phyloP scores from a whole-genome alignment of 2,888 invertebrate genomes.

The Orchesella flavescens region DNA sequence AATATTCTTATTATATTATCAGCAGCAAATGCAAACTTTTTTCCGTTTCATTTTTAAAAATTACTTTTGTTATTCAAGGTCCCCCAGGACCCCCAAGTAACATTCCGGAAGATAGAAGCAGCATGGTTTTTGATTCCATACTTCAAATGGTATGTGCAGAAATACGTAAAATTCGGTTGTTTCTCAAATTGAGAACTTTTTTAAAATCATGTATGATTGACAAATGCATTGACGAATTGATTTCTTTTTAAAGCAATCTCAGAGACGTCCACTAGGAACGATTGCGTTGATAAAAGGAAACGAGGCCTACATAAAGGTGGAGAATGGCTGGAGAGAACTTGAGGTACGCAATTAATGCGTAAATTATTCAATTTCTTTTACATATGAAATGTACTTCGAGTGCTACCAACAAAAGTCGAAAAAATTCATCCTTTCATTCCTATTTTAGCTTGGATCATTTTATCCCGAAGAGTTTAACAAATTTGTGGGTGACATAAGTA shows the following conservation, averaged over 20 bases:
- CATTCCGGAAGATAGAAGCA: slow-evolving; percentile 48
- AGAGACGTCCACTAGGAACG: slow-evolving; percentile 78
- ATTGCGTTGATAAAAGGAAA: slow-evolving; percentile 92
- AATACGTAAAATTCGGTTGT: not conserved
- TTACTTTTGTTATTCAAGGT: not conserved
- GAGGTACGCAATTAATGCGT: slow-evolving; percentile 80
- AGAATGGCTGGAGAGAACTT: slow-evolving; percentile 95
- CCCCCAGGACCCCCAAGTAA: slow-evolving; percentile 12
- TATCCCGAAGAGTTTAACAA: slow-evolving; percentile 4
- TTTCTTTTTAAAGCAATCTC: too few relatives aligned
- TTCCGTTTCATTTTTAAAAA: not conserved
- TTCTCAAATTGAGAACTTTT: not conserved
- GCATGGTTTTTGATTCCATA: not conserved
- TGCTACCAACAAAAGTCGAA: too few relatives aligned
- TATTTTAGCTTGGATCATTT: slow-evolving; percentile 41
- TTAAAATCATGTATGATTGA: slow-evolving; percentile 4
- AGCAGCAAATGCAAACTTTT: not conserved
- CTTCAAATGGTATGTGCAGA: not conserved
- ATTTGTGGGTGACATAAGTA: slow-evolving; percentile 5
- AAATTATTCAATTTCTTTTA: not conserved
- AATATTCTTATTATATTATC: not conserved
- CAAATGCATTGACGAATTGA: too few relatives aligned
- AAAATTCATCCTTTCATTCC: not conserved
- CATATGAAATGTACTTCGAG: not conserved
- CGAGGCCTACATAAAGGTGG: slow-evolving; percentile 90